Base-by-base conservation (phyloP, 2,113 vertebrate genomes). In the Gallinago media region DNA sequence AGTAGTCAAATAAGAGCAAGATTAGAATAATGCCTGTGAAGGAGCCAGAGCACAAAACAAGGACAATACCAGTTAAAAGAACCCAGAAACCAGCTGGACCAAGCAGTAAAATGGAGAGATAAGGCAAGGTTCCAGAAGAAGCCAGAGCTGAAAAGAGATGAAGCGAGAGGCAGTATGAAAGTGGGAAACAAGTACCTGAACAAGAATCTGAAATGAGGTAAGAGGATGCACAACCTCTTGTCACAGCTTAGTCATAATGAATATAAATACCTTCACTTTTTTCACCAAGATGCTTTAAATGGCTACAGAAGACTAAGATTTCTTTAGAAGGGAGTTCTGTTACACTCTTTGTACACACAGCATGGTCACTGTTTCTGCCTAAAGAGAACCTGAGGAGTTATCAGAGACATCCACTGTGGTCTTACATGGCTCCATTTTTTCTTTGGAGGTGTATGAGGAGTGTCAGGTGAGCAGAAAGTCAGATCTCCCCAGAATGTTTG, bases 351-450 rank as follows among this genome's bases (percentile, higher is more conserved):
- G 67, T 52, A 42, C 17, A 15, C 15, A 34, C 14, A 54, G 25
- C 8, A 47, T 10, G 11, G 27, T 38, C 84, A n/a, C 12, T 76
- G 14, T 54, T 68, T 91, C 56, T 87, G 52, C 31, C 47, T 78
- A 26, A 74, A 78, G 47, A 47, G 42, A 81, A 52, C 63, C 44
- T 90, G 73, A 96, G 72, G 83, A 90, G 50, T 96, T 92, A 92
- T 70, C 27, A 50, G 77, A 94, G 52, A 71, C 50, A 71, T 87
- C 34, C 42, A 78, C 17, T 47, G 32, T 80, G 67, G 84, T 88
- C 76, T 89, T 75, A 78, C 19, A 19, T 79, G 17, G 19, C 32
- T 46, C 47, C 19, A 9, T 79, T 79, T 80, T 77, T 66, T 0
- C 2, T 71, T n/a, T 58, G 38, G 50, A 55, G 46, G 18, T 9